Base-by-base conservation (phyloP, 1,140 invertebrate genomes). In the Oncopodura yosiiana region DNA sequence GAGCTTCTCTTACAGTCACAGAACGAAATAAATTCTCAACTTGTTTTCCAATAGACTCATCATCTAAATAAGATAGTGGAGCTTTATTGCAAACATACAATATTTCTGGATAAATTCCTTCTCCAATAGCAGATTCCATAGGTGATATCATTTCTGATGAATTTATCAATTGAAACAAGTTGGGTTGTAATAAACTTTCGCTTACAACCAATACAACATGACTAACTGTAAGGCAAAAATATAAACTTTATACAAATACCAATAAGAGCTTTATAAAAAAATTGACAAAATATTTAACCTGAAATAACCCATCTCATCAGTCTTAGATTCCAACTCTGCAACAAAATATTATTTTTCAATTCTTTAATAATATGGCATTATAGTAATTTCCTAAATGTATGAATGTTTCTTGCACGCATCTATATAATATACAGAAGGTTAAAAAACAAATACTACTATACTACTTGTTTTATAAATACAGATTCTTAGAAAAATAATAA, bases 281-380 rank as follows among this genome's bases (percentile, higher is more conserved):
- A n/a, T n/a, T n/a, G n/a, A n/a, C n/a, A n/a, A n/a, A n/a, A n/a
- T n/a, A n/a, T n/a, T n/a, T n/a, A n/a, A n/a, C n/a, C n/a, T n/a
- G n/a, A n/a, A n/a, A n/a, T n/a, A 26, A 56, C 60, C 60, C 56
- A 62, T 9, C 60, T 43, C 52, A 62, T 49, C 19, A 62, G 24
- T 16, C 50, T 8, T n/a, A 62, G 34, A 23, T 62, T 62, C 60
- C 52, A 58, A 21, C 56, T 45, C 60, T 62, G 36, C 2, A 56
- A 52, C 3, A 9, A 8, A 53, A 8, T n/a, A n/a, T n/a, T n/a
- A n/a, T n/a, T n/a, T n/a, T n/a, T n/a, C n/a, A n/a, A n/a, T n/a
- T n/a, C n/a, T n/a, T n/a, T n/a, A n/a, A n/a, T n/a, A n/a, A n/a
- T n/a, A n/a, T n/a, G n/a, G n/a, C n/a, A n/a, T n/a, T n/a, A n/a